Base-by-base conservation (phyloP, 2,113 vertebrate species). In the Dicrurus megarhynchus region DNA sequence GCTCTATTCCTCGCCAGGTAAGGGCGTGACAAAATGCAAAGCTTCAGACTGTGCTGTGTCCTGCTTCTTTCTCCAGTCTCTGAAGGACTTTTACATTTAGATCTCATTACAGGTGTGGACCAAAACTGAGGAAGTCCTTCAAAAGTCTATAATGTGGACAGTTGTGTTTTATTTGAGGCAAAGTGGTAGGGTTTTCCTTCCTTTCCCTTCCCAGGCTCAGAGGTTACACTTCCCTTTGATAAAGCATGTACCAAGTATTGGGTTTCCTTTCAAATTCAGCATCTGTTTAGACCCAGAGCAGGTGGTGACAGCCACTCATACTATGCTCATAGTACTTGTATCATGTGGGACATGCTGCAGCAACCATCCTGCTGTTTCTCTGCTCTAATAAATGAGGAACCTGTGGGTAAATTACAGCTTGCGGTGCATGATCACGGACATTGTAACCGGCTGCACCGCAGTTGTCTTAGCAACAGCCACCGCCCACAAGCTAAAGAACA, bases 391-490 rank as follows among this genome's bases (percentile, higher is more conserved):
- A 88, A 88, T 41, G 75, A 96, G 88, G 84, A 74, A 94, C 81
- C 61, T 42, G 82, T 73, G 81, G 84, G 74, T 77, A 97, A 91
- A 97, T 97, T 94, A 55, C 91, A 85, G 77, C 81, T 90, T 24
- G 44, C 82, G 70, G 84, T 91, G 79, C 87, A 37, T 42, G 87
- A 89, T 94, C 96, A 96, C 15, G 80, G 93, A 32, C 80, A 44
- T 44, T 12, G 60, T 28, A 65, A 90, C 89, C 37, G 69, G 60
- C 74, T 83, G 77, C 92, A 63, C 91, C 0, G 4, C 90, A 87
- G 97, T 97, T 96, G 97, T 96, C 97, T 67, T 97, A 96, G 96
- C 96, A 97, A 97, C 96, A 84, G 70, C 69, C 88, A 87, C 82
- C 89, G 90, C 88, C 94, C 88, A 91, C 46, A 28, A 71, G 71